Percentiles rank a stretch among this genome's conserved stretches.
These are phyloP conservation scores for Tiaroga cobitis DNA, from an alignment of 2,797 vertebrate genomes.

Conservation along the genomic window DNA sequence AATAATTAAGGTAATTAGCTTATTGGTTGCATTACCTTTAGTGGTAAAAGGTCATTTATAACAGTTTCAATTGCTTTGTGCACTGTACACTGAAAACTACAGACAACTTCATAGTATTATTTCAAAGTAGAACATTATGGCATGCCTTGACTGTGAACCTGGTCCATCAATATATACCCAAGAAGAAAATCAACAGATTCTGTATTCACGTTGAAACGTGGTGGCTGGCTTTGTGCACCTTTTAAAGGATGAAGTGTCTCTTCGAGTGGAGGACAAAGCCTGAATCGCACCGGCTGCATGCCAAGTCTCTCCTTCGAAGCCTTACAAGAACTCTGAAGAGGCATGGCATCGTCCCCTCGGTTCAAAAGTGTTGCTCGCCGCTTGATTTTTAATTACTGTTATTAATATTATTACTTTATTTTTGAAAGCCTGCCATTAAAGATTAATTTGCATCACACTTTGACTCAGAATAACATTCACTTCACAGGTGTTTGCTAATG, in stretches of 20 bases:
- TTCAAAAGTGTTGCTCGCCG: slow-evolving; percentile 6
- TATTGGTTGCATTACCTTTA: slow-evolving; percentile 36
- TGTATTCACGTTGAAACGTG: not conserved
- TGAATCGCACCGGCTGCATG: not conserved
- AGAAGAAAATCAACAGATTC: slow-evolving; percentile 24
- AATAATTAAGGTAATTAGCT: slow-evolving; percentile 21
- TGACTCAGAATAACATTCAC: not conserved
- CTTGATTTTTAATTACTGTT: slow-evolving; percentile 26
- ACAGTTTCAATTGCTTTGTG: not conserved
- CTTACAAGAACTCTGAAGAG: not conserved
- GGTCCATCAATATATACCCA: not conserved
- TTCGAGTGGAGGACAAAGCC: slow-evolving; percentile 13
- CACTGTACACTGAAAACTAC: not conserved
- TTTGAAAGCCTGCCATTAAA: slow-evolving; percentile 2
- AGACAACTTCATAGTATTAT: not conserved
- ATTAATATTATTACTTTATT: slow-evolving; percentile 6
- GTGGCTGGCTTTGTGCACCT: not conserved
- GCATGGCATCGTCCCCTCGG: not conserved
- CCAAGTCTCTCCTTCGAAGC: slow-evolving; percentile 18
- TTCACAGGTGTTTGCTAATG: not conserved
- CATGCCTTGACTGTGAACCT: slow-evolving; percentile 2
- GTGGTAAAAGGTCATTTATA: slow-evolving; percentile 12
- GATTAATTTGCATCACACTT: slow-evolving; percentile 16
- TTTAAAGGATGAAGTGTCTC: slow-evolving; percentile 29
- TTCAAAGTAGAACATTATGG: not conserved